Evolutionary conservation across 2,113 vertebrate genomes (phyloP), one percentile per base, ranked within the genome.

Genomic region (Columba livia): DNA sequence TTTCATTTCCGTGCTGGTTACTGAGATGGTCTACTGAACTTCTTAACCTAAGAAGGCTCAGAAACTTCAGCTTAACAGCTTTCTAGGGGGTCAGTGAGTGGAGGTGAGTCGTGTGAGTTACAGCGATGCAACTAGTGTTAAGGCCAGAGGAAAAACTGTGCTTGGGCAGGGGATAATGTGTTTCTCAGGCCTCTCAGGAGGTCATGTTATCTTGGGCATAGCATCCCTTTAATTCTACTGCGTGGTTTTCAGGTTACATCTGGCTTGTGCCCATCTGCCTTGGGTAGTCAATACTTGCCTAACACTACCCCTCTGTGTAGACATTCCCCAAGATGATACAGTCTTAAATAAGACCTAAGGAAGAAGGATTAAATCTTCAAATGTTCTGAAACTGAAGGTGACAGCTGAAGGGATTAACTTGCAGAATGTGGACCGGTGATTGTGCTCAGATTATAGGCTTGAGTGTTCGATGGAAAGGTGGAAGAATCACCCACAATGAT

Each of bases 401-500:
- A 9, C 15, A n/a, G 24, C 17, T 2, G 4, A 36, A 65, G 15
- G 20, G 3, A 36, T 31, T 9, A 31, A 28, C 9, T 32, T 47
- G 18, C 29, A 47, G 24, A 72, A 2, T 9, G 23, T 44, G 24
- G 24, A 10, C 10, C 64, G 23, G 11, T 5, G 3, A 44, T 24
- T n/a, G 20, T 24, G 6, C 25, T 50, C 42, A 56, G 34, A 5
- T 28, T 40, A 13, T 34, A 19, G 26, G 13, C 9, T 50, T 23
- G 38, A 56, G 16, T 24, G 32, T 61, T 53, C 48, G 50, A 15
- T 19, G 32, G 17, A 19, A 71, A 78, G 11, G 17, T 70, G 19
- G 11, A 78, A 5, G 28, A 83, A 42, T 58, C 29, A 38, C 5
- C 6, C 24, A 3, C 0, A 1, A 28, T 0, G 5, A 12, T 31